Percentiles rank a stretch among this genome's conserved stretches.
Conservation (phyloP, 2,888 invertebrate genomes). For the Drosophila neutralis region DNA sequence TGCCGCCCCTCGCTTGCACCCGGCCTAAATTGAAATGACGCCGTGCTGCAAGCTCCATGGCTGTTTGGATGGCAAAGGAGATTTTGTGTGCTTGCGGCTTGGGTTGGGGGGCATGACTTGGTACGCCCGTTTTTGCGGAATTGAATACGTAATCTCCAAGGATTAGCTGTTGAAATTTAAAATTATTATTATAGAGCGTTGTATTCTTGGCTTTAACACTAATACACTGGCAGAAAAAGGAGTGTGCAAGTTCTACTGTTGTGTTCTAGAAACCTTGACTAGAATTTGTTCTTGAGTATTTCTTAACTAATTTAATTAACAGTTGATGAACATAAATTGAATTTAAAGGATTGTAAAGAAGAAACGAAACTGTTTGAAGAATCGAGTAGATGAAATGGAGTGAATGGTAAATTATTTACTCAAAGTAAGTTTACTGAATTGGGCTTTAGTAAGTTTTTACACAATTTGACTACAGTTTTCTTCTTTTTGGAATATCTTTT, state of each 20-base stretch:
- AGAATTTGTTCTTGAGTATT: not conserved
- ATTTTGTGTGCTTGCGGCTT: not conserved
- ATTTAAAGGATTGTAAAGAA: too few species aligned
- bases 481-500: not conserved
- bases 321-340: too few species aligned
- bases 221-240: not conserved
- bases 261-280: not conserved
- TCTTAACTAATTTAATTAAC: too few species aligned
- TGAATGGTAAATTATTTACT: fast-evolving
- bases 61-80: conserved; percentile 1
- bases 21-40: conserved; percentile 60
- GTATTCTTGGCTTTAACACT: conserved; percentile 26
- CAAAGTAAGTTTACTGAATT: not conserved
- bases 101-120: not conserved
- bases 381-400: not conserved
- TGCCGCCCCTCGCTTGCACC: conserved; percentile 25
- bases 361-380: not conserved
- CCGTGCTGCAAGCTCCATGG: conserved; percentile 3
- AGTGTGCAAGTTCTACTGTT: not conserved
- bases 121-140: conserved; percentile 40
- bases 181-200: conserved; percentile 57
- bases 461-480: not conserved
- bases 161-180: conserved; percentile 65
- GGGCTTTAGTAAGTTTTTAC: not conserved
- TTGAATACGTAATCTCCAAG: conserved; percentile 73